A percentile compares a stretch with the other conserved stretches of the same genome.
These are phyloP conservation scores for Eupithecia inturbata DNA, from an alignment of 2,888 invertebrate genomes.

Conservation along the genomic window DNA sequence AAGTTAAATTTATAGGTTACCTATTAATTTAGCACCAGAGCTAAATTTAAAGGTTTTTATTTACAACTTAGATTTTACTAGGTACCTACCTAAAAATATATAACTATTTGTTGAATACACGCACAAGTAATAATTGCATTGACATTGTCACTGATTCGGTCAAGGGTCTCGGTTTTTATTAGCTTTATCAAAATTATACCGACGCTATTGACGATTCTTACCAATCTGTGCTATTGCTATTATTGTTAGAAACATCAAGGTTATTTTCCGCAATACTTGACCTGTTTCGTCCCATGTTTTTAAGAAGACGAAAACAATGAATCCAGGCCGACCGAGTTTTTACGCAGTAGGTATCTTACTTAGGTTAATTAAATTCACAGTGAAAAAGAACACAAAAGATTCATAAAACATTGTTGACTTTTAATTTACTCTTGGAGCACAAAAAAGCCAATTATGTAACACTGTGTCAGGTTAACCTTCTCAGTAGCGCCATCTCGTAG, in stretches of 20 bases:
- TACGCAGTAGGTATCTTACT: background rate
- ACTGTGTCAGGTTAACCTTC: background rate
- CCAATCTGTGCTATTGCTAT: no score
- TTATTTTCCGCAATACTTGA: slow-evolving; percentile 8
- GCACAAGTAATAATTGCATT: no score
- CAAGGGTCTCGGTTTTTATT: slow-evolving; percentile 25
- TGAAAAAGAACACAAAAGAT: background rate
- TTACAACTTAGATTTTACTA: no score
- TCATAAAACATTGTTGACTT: background rate
- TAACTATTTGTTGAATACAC: no score
- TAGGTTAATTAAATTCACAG: no score
- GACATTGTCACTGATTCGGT: slow-evolving; percentile 20
- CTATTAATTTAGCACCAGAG: no score
- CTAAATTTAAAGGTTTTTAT: no score
- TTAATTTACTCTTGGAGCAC: background rate
- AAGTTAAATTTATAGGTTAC: no score
- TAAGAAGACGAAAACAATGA: background rate
- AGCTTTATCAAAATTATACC: slow-evolving; percentile 26
- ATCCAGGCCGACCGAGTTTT: background rate
- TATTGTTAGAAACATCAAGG: slow-evolving; percentile 14
- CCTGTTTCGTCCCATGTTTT: background rate
- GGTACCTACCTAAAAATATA: no score
- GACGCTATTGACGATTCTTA: background rate
- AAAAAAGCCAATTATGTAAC: background rate
- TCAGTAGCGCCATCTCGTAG: slow-evolving; percentile 1